Evolutionary conservation across 2,113 vertebrate species (phyloP).

Genomic region (Addax nasomaculatus): DNA sequence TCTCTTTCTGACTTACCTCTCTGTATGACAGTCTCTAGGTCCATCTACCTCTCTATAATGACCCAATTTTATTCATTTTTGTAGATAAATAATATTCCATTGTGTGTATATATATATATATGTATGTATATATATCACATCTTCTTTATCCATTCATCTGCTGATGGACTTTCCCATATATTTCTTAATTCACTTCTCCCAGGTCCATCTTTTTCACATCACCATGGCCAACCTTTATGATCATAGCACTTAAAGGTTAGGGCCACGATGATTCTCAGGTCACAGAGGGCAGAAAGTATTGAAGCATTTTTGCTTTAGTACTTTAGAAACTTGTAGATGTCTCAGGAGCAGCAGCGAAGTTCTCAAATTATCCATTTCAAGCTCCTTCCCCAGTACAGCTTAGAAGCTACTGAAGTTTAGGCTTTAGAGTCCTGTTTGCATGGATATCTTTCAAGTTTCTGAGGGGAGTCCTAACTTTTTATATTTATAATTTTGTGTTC

Average conservation of each 20-base stretch:
- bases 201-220: not conserved
- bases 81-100: not conserved
- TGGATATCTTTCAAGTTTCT: not conserved
- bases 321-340: not conserved
- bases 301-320: not conserved
- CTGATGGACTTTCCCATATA: not conserved
- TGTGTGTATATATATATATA: rapidly evolving
- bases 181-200: not conserved
- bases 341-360: not conserved
- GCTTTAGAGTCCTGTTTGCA: not conserved
- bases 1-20: not conserved
- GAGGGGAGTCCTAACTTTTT: not conserved
- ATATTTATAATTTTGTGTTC: not conserved
- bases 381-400: not conserved
- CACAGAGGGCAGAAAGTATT: not conserved
- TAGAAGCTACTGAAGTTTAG: not conserved
- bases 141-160: not conserved
- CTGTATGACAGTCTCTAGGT: not conserved
- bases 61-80: not conserved
- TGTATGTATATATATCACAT: not conserved
- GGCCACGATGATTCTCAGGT: not conserved
- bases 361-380: not conserved
- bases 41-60: not conserved
- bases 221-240: not conserved
- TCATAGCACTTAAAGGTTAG: not conserved